Evolutionary conservation across 2,113 vertebrate species (phyloP), one percentile per base, ranked within the genome.

Genomic region (Hydrochoerus hydrochaeris): DNA sequence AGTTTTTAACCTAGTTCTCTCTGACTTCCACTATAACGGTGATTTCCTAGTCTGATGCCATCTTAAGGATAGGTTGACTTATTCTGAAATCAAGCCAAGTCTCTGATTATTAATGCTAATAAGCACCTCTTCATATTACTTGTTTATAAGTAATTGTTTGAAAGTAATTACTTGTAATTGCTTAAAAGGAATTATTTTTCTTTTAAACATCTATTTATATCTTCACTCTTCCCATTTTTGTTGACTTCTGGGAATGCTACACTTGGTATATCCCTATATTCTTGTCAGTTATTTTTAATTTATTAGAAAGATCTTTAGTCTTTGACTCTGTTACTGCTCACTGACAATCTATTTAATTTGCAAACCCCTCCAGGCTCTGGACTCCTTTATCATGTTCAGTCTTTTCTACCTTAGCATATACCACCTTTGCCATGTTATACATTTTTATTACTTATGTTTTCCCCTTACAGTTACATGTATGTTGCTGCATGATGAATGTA

Each of bases 71-170:
- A 80, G 11, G 12, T 24, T 58, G 8, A 16, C 19, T 52, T 28
- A 75, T 41, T 54, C 13, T 96, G 62, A 90, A 95, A 92, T n/a
- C 83, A 24, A 85, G 28, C n/a, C n/a, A n/a, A n/a, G n/a, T 88
- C n/a, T 71, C 84, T 84, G 24, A 38, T 44, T 84, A 57, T 88
- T 94, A 65, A 44, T 85, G n/a, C 75, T 44, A 60, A 38, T 88
- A 88, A 85, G 52, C 52, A 71, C 57, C 38, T 93, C 12, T 60
- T 94, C 4, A 58, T 12, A 32, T 75, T 93, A 65, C 88, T 58
- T 94, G n/a, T n/a, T n/a, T n/a, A n/a, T n/a, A n/a, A n/a, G n/a
- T n/a, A n/a, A 65, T 91, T 69, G 4, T 28, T 63, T 71, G 30
- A 65, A 91, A 80, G 24, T 88, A 9, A 20, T 63, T 96, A 10